Evolutionary conservation across 1,140 invertebrate genomes (phyloP), one percentile per base, ranked within the genome.

Genomic region (Diplogasteroides magnus): DNA sequence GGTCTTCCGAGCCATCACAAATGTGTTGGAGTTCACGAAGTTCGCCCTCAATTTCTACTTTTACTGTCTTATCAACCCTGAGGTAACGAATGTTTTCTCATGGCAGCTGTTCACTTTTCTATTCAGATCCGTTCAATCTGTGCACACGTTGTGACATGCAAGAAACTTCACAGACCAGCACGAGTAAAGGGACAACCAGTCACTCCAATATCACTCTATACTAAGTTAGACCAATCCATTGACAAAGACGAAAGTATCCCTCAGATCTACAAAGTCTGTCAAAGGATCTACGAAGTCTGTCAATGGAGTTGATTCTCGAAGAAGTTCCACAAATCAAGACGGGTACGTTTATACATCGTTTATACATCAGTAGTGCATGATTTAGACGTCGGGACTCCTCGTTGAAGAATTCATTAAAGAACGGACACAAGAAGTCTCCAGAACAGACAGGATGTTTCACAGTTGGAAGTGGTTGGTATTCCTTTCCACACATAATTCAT

Each of bases 1-100:
- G 78, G 78, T 82, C 31, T 79, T 83, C 67, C 74, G 80, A 31
- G 77, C 81, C 1, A 64, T 80, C 1, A 68, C 76, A 0, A 82
- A 82, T 57, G 56, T 82, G n/a, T 60, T 82, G 31, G 80, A 82
- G 68, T 81, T 83, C 62, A 82, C 80, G 37, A 82, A 83, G 71
- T 82, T 82, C 62, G 80, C 80, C 14, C 68, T 82, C 19, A 82
- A 82, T 63, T 82, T 82, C 63, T 82, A 82, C 67, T 82, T 82
- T 37, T 82, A 82, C 64, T 82, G 80, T 64, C 71, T 82, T 13
- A 82, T 82, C 62, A 82, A 82, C 59, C 80, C 80, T 14, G 79
- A 83, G 37, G 37, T 48, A 19, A 48, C 19, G 6, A 48, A 48
- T 11, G 6, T 48, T 48, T 48, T 48, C 37, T 48, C 19, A 48